phyloP scores from a whole-genome alignment of 2,888 invertebrate species.

The Tinea pellionella region DNA sequence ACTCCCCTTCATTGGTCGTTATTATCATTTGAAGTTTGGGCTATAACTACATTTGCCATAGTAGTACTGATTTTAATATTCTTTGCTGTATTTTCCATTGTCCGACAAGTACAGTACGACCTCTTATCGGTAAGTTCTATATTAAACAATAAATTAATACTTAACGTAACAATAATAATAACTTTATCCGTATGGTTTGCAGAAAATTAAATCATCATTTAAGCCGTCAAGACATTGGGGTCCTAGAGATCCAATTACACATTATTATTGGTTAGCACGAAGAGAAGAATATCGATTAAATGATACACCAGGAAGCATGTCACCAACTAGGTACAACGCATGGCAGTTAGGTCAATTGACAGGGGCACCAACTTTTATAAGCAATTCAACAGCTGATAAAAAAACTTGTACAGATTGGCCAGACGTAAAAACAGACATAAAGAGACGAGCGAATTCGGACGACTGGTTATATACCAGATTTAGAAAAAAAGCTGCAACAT shows the following conservation, averaged over 20 bases:
- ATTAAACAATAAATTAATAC: not conserved
- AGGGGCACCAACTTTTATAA: constrained; percentile 28
- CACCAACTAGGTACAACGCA: constrained; percentile 27
- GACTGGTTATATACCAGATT: constrained; percentile 40
- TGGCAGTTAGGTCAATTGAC: constrained; percentile 41
- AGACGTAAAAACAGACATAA: constrained; percentile 19
- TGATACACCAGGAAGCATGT: constrained; percentile 16
- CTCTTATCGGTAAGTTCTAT: constrained; percentile 22
- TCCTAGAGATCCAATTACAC: constrained; percentile 53
- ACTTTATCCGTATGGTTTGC: not conserved
- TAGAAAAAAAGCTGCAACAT: constrained; percentile 25
- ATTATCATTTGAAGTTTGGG: constrained; percentile 29
- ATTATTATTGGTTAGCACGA: constrained; percentile 52
- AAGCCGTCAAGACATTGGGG: constrained; percentile 56
- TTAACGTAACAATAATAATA: not conserved
- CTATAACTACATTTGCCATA: constrained; percentile 21
- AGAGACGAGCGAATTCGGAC: constrained; percentile 44
- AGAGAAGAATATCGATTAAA: constrained; percentile 34
- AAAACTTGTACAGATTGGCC: constrained; percentile 2
- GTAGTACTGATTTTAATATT: constrained; percentile 24
- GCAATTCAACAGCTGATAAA: constrained; percentile 18
- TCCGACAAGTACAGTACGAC: constrained; percentile 48
- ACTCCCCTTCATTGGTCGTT: constrained; percentile 25
- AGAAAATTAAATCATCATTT: constrained; percentile 54
- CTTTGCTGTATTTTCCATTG: constrained; percentile 31